A percentile compares a stretch with the other conserved stretches of the same genome.
These are phyloP conservation scores for Calameuta pallipes DNA, from an alignment of 2,888 invertebrate genomes.

Conservation along the genomic window DNA sequence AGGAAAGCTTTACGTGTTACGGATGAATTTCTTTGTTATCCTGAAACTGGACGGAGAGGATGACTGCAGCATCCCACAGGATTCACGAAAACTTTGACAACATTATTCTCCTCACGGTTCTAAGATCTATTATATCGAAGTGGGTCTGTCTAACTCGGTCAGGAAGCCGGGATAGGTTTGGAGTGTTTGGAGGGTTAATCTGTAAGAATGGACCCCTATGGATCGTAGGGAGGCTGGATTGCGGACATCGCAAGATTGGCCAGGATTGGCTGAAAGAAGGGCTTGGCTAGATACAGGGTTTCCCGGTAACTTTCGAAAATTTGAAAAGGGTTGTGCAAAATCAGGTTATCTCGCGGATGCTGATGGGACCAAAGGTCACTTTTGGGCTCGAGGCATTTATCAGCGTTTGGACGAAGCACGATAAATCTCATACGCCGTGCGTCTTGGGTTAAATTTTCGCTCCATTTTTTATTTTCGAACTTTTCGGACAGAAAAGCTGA, in stretches of 20 bases:
- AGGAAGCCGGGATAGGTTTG: not conserved
- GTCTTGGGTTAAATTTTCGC: not conserved
- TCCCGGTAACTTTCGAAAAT: constrained; percentile 29
- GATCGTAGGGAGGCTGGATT: not conserved
- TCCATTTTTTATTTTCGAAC: not conserved
- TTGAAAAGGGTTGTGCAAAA: constrained; percentile 40
- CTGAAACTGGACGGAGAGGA: not conserved
- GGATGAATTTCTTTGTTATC: not conserved
- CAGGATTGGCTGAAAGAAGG: not conserved
- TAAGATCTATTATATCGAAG: not conserved
- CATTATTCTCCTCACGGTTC: not conserved
- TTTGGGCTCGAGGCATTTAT: not conserved
- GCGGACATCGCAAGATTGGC: not conserved
- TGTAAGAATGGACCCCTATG: not conserved
- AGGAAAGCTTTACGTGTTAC: not conserved
- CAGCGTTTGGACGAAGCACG: no score
- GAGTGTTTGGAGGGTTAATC: not conserved
- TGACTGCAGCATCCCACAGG: not conserved
- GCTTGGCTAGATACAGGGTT: not conserved
- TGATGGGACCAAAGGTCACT: not conserved
- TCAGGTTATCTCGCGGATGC: not conserved
- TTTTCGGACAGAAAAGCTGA: not conserved
- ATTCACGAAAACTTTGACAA: not conserved
- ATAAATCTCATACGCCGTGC: not conserved
- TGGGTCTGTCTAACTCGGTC: not conserved